Percentiles rank a stretch among this genome's conserved stretches.
These are phyloP conservation scores for Thaleichthys pacificus DNA, from an alignment of 2,797 vertebrate species.

Conservation along the genomic window DNA sequence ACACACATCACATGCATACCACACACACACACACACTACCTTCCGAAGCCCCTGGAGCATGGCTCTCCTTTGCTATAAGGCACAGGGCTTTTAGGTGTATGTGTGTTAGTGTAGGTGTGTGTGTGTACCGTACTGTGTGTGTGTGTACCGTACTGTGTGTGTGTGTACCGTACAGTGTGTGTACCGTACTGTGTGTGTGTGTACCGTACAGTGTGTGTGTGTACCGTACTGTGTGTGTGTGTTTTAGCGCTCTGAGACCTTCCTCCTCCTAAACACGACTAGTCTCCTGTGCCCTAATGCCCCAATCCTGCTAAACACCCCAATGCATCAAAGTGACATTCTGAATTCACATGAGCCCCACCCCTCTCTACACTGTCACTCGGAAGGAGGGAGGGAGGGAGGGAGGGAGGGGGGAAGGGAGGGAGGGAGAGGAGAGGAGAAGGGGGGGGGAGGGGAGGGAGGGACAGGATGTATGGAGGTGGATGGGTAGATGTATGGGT, in stretches of 20 bases:
- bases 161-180: neutral
- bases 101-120: too few species aligned
- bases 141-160: neutral
- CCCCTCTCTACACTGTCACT: neutral
- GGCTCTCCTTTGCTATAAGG: neutral
- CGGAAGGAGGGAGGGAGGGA: neutral
- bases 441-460: neutral
- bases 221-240: neutral
- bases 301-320: neutral
- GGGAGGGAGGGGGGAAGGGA: too few species aligned
- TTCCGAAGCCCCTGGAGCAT: neutral
- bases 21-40: neutral
- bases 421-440: neutral
- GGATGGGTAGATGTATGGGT: slow-evolving; percentile 9
- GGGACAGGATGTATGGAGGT: neutral
- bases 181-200: neutral
- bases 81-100: slow-evolving; percentile 4
- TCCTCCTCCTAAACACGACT: neutral
- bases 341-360: neutral
- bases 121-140: neutral
- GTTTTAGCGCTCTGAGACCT: neutral
- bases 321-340: neutral
- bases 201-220: slow-evolving; percentile 3
- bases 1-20: neutral
- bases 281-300: neutral